phyloP scores from a whole-genome alignment of 2,888 invertebrate genomes.

The Cheilosia grossa region DNA sequence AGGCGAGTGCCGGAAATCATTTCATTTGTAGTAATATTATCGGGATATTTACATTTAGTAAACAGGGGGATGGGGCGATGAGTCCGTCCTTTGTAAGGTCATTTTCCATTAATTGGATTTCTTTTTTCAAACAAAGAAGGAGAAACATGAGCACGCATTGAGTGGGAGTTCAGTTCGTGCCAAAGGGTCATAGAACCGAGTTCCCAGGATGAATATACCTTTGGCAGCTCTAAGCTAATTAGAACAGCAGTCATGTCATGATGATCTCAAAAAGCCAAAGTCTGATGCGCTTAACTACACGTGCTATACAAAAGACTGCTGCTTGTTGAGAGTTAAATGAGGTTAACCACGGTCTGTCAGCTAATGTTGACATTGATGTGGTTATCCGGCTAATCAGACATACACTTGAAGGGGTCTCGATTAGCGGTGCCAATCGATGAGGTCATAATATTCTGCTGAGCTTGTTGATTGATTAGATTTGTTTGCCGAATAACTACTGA shows the following conservation, averaged over 20 bases:
- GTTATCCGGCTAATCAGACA: not conserved
- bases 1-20: conserved; percentile 39
- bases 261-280: too few relatives aligned
- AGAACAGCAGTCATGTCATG: not conserved
- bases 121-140: not conserved
- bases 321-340: conserved; percentile 20
- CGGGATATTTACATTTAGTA: conserved; percentile 16
- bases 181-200: conserved; percentile 31
- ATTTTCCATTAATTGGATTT: conserved; percentile 10
- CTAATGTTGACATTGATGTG: conserved; percentile 7
- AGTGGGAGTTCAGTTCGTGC: conserved; percentile 21
- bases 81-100: not conserved
- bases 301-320: conserved; percentile 31
- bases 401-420: not conserved
- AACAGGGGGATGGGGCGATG: not conserved
- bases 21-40: conserved; percentile 63
- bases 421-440: conserved; percentile 18
- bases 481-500: not conserved
- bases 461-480: conserved; percentile 27
- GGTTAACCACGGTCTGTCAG: not conserved
- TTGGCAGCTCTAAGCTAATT: not conserved
- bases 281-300: not conserved
- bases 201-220: not conserved
- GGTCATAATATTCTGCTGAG: conserved; percentile 5
- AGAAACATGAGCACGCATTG: conserved; percentile 12